phyloP scores from a whole-genome alignment of 1,140 invertebrate species.

The Bombus difficillimus region DNA sequence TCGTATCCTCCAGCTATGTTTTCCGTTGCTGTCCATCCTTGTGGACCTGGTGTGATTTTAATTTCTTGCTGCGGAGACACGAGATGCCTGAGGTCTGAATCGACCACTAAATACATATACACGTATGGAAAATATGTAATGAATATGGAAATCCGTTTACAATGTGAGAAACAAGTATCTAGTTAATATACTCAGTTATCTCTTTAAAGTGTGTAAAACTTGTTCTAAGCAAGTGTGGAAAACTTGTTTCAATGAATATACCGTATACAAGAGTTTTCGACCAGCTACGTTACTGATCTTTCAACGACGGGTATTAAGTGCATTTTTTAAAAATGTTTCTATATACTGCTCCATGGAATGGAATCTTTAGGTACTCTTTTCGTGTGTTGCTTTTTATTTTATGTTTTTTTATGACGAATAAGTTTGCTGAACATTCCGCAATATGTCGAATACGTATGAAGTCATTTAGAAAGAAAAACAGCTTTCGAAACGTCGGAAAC shows the following conservation, averaged over 20 bases:
- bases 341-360: too few relatives aligned
- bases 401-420: background rate
- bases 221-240: background rate
- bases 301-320: background rate
- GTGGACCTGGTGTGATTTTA: background rate
- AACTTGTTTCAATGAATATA: background rate
- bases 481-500: background rate
- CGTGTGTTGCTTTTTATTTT: background rate
- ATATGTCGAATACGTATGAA: background rate
- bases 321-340: background rate
- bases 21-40: background rate
- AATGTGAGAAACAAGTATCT: background rate
- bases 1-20: background rate
- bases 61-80: background rate
- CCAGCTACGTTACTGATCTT: background rate
- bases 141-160: background rate
- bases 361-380: background rate
- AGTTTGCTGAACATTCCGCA: background rate
- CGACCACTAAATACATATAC: background rate
- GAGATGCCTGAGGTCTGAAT: background rate
- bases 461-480: background rate
- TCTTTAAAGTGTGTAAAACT: too few relatives aligned
- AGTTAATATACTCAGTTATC: background rate
- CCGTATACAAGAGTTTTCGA: too few relatives aligned
- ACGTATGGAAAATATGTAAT: background rate